Percentiles rank a stretch among this genome's conserved stretches.
phyloP scores from a whole-genome alignment of 2,113 vertebrate species.

The Nycticryphes semicollaris region DNA sequence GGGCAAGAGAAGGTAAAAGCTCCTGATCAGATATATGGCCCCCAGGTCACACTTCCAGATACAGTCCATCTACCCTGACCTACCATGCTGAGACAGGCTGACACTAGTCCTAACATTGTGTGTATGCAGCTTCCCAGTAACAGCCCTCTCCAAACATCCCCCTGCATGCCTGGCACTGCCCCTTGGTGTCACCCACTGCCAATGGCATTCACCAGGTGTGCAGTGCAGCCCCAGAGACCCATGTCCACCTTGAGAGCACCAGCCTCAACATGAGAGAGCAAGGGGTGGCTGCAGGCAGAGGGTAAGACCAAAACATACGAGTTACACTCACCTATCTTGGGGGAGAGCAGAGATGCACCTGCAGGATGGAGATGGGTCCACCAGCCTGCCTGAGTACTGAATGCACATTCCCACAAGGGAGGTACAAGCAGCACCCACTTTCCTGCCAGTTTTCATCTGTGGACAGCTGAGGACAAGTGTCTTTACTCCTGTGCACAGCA shows the following conservation, averaged over 20 bases:
- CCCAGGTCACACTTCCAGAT: background rate
- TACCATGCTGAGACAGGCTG: rapidly evolving
- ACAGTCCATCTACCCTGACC: background rate
- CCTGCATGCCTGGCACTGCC: background rate
- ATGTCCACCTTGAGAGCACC: background rate
- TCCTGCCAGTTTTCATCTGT: background rate
- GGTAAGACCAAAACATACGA: background rate
- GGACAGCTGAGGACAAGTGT: background rate
- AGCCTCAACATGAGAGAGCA: background rate
- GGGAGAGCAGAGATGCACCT: background rate
- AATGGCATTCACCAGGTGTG: background rate
- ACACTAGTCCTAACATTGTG: rapidly evolving
- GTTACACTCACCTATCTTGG: background rate
- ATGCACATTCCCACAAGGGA: rapidly evolving
- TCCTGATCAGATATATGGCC: background rate
- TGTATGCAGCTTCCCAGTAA: background rate
- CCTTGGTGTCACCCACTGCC: rapidly evolving
- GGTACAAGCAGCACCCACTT: background rate
- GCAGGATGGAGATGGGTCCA: background rate
- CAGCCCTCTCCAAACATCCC: background rate
- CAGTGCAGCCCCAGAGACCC: background rate
- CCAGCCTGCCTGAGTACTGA: background rate
- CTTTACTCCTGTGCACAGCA: rapidly evolving
- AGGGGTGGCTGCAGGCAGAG: background rate
- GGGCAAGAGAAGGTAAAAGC: background rate